These are phyloP conservation scores for Pedicia rivosa DNA, from an alignment of 2,888 invertebrate species.

Conservation along the genomic window DNA sequence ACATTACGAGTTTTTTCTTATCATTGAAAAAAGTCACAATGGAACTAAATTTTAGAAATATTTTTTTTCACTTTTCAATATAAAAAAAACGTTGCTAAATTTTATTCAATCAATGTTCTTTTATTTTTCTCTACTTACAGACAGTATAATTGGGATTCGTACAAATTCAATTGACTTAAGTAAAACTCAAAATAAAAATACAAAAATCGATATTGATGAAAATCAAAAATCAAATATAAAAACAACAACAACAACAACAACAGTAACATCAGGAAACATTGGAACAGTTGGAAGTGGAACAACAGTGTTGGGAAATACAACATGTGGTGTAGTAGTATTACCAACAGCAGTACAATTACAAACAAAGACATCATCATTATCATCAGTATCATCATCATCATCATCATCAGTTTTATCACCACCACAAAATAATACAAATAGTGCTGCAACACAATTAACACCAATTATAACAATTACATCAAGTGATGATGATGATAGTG, in stretches of 20 bases:
- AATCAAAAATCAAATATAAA: constrained; percentile 13
- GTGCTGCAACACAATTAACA: background rate
- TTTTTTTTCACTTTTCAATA: no score
- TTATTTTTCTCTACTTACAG: constrained; percentile 15
- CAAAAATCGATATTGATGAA: no score
- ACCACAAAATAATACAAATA: background rate
- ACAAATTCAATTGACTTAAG: constrained; percentile 15
- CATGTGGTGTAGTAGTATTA: background rate
- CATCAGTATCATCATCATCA: no score
- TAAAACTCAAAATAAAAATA: no score
- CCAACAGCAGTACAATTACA: background rate
- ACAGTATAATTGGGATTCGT: constrained; percentile 29
- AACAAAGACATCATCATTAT: background rate
- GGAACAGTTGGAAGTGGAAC: no score
- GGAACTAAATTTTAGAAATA: no score
- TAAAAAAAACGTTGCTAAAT: no score
- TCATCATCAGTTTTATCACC: background rate
- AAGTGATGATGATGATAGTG: constrained; percentile 13
- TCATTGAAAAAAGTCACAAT: no score
- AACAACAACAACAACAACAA: constrained; percentile 5
- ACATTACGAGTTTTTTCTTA: no score
- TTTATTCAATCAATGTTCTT: background rate
- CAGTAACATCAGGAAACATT: no score
- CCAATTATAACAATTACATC: constrained; percentile 18
- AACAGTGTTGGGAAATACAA: background rate